Evolutionary conservation across 2,888 invertebrate genomes (phyloP).

Genomic region (Rhorus exstirpatorius): DNA sequence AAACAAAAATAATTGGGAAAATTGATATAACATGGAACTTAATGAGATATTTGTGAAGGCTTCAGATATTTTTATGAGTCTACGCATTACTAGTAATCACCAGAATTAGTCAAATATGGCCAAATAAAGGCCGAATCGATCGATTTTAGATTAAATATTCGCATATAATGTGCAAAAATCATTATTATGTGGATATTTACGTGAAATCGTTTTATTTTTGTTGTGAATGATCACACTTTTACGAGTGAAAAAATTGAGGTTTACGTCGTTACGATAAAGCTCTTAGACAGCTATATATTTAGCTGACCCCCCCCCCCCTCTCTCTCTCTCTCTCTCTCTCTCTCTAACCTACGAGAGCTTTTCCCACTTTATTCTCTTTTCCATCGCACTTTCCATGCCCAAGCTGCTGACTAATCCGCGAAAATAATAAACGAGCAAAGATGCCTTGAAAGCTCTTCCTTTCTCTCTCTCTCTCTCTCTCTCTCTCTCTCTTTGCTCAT

Average conservation of each 20-base stretch:
- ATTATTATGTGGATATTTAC: too few species aligned
- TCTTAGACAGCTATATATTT: constrained; percentile 26
- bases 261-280: constrained; percentile 38
- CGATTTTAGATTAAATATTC: too few species aligned
- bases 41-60: too few species aligned
- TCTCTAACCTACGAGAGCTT: neutral
- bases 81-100: too few species aligned
- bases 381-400: constrained; percentile 42
- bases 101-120: too few species aligned
- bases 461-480: constrained; percentile 16
- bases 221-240: constrained; percentile 2
- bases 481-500: constrained; percentile 7
- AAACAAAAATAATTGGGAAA: too few species aligned
- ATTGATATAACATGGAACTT: too few species aligned
- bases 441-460: constrained; percentile 26
- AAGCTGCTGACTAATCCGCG: constrained; percentile 69
- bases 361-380: constrained; percentile 43
- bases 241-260: constrained; percentile 10
- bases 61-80: too few species aligned
- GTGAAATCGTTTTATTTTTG: neutral
- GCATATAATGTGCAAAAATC: too few species aligned
- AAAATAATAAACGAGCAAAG: constrained; percentile 69
- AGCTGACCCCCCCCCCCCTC: constrained; percentile 27
- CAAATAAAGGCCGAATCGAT: too few species aligned
- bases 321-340: neutral